Evolutionary conservation across 1,140 invertebrate species (phyloP), one percentile per base, ranked within the genome.

Genomic region (Brachionus asplanchnoidis): DNA sequence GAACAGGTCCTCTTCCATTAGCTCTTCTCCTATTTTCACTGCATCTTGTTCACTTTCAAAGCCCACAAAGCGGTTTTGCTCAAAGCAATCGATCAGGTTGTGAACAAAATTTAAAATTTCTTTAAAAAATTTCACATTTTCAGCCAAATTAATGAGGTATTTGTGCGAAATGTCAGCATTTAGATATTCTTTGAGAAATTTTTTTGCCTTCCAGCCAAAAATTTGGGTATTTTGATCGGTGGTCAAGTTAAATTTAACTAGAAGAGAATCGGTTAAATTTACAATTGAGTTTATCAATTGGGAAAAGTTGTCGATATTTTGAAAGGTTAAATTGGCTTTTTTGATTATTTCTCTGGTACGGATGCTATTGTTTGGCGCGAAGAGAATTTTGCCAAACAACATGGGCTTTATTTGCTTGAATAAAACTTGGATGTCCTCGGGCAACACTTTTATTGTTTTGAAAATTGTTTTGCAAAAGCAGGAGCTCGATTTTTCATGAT

Each of bases 391-490:
- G 0, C 91, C 91, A 50, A 90, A 86, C 5, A 92, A 86, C 78
- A 92, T 88, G 6, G 91, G 91, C 80, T 91, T 91, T 14, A 91
- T 75, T 85, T 91, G 89, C 56, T 87, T 87, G 90, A 91, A 92
- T 6, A 92, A 17, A 46, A 92, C 86, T 60, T 88, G 85, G 9
- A 88, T 88, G 11, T 87, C 65, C 50, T 86, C 85, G 11, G 82
- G 60, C 20, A 84, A 12, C 8, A 50, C 9, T 26, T 53, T 53
- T 9, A 84, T 14, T 84, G 87, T 88, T 56, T 86, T 85, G 85
- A 90, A 89, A 11, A 91, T 77, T 7, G 77, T 85, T 17, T 88
- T 65, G 85, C 79, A 82, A 82, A 82, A 82, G 44, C 79, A 91
- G 89, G 7, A 91, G 78, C 12, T 87, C 79, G 78, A 89, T 89